Conservation (phyloP, 2,113 vertebrate genomes). For the Chamaetylas fuelleborni region DNA sequence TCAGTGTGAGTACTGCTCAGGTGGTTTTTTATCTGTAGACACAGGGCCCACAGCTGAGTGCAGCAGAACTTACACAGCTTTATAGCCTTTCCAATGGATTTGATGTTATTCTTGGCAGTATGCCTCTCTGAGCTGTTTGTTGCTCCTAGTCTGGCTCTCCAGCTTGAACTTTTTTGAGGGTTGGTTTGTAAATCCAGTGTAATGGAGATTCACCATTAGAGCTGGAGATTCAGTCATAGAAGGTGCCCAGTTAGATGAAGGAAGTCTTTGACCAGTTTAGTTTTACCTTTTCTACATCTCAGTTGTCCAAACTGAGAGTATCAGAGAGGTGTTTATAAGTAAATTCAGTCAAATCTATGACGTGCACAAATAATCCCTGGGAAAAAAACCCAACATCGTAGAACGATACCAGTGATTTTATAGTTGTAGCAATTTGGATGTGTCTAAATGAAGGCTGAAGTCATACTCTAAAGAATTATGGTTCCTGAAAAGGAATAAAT, state of each 20-base stretch:
- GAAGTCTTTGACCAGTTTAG: background rate
- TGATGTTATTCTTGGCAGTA: fast-evolving
- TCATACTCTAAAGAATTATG: background rate
- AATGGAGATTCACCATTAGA: background rate
- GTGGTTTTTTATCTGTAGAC: fast-evolving
- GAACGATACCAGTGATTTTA: background rate
- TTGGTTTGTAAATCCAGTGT: background rate
- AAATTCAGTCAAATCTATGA: background rate
- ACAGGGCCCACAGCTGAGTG: background rate
- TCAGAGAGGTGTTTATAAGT: background rate
- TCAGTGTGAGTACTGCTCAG: constrained; percentile 81
- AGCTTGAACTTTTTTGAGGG: background rate
- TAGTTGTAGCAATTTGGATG: background rate
- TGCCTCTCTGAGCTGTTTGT: background rate
- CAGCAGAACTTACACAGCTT: background rate
- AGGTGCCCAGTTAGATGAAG: background rate
- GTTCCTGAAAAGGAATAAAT: background rate
- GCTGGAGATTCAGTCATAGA: background rate
- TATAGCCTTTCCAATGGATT: fast-evolving
- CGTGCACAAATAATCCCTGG: background rate
- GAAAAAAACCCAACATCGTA: fast-evolving
- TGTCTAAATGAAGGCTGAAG: background rate
- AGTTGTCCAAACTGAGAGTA: background rate
- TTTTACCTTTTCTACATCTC: background rate
- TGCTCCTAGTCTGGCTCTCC: background rate